Evolutionary conservation across 2,113 vertebrate species (phyloP).

Genomic region (Mesocricetus auratus): DNA sequence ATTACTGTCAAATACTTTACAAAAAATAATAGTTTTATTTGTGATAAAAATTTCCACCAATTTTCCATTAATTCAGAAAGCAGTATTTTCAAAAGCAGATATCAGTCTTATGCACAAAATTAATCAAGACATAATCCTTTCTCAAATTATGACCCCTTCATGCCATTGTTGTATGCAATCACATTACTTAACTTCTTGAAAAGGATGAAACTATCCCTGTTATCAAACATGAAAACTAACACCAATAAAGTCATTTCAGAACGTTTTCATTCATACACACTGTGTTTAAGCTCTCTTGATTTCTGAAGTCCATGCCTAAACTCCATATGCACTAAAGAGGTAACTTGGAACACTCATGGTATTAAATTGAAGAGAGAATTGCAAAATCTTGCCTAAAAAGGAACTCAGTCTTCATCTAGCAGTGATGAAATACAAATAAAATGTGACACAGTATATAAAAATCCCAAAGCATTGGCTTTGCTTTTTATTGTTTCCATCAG

Average conservation of each 20-base stretch:
- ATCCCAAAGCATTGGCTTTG: neutral
- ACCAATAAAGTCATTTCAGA: neutral
- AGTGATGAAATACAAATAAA: neutral
- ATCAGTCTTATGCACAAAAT: neutral
- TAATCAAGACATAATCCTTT: neutral
- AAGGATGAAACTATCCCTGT: neutral
- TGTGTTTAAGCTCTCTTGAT: neutral
- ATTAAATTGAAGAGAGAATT: neutral
- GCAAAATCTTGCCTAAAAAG: neutral
- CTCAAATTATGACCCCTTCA: neutral
- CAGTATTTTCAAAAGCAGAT: neutral
- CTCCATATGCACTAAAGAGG: neutral
- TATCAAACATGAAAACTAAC: neutral
- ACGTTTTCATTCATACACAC: neutral
- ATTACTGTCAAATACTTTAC: slow-evolving; percentile 31
- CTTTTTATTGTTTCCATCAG: neutral
- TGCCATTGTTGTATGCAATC: neutral
- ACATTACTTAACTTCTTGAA: neutral
- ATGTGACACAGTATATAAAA: neutral
- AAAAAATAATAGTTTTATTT: slow-evolving; percentile 54
- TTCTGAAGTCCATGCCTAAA: neutral
- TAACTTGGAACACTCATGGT: neutral
- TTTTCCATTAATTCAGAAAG: neutral
- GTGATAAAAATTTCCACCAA: neutral
- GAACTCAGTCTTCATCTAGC: neutral